These are phyloP conservation scores for Drosophila bocki DNA, from an alignment of 1,140 invertebrate species.

Conservation along the genomic window DNA sequence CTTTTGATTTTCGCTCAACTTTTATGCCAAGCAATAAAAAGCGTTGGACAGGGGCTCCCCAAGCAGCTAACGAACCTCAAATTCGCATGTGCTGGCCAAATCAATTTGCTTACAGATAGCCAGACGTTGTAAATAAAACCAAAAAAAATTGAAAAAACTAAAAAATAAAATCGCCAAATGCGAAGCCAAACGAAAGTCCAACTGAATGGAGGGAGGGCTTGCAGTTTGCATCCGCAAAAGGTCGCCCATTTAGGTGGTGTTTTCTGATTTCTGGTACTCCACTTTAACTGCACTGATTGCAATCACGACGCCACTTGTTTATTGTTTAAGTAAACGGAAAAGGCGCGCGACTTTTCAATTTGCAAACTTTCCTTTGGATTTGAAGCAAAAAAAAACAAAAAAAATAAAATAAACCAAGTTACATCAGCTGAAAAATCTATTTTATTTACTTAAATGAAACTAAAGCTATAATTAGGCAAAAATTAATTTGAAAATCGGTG, in stretches of 20 bases:
- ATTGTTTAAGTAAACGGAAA: constrained; percentile 1
- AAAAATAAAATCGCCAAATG: constrained; percentile 4
- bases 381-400: background rate
- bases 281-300: constrained; percentile 19
- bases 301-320: constrained; percentile 29
- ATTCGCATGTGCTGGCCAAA: constrained; percentile 43
- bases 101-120: constrained; percentile 34
- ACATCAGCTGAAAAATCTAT: background rate
- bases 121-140: background rate
- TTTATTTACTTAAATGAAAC: background rate
- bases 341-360: background rate
- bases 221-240: constrained; percentile 33
- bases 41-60: background rate
- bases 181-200: constrained; percentile 14
- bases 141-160: background rate
- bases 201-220: background rate
- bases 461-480: background rate
- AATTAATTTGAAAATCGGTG: background rate
- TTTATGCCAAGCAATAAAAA: constrained; percentile 31
- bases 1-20: constrained; percentile 39
- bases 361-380: constrained; percentile 1
- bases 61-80: constrained; percentile 24
- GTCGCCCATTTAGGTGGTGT: constrained; percentile 6
- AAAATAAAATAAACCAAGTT: background rate
- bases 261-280: constrained; percentile 13